phyloP scores from a whole-genome alignment of 2,888 invertebrate genomes.

The Adelphocoris suturalis region DNA sequence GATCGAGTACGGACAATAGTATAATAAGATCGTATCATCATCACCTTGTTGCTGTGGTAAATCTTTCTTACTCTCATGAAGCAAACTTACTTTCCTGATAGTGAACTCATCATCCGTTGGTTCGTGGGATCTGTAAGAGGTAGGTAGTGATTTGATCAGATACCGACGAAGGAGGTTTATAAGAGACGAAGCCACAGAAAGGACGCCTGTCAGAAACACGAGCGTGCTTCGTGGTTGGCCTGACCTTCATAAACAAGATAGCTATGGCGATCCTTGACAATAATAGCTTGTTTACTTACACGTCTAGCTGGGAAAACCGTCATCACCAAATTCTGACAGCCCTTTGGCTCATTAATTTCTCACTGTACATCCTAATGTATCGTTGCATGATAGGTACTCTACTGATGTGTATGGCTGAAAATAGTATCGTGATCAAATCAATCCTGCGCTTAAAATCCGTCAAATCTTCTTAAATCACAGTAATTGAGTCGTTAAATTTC shows the following conservation, averaged over 20 bases:
- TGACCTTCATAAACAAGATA: background rate
- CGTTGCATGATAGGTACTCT: background rate
- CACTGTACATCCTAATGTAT: background rate
- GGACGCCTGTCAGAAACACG: conserved; percentile 9
- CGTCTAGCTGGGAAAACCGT: background rate
- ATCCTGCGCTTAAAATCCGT: background rate
- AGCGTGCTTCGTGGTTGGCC: background rate
- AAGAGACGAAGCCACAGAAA: conserved; percentile 23
- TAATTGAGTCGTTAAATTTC: no score
- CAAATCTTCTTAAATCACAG: no score
- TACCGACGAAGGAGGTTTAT: background rate
- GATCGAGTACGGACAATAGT: no score
- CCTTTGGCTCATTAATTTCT: background rate
- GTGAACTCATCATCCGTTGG: background rate
- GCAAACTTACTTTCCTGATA: no score
- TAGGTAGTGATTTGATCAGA: background rate
- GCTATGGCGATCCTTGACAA: background rate
- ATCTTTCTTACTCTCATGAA: no score
- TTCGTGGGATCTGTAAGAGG: background rate
- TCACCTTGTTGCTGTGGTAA: no score
- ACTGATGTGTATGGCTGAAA: background rate
- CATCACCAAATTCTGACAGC: background rate
- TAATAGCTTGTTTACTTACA: background rate
- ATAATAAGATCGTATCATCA: no score
- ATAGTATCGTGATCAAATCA: background rate